A percentile compares a stretch with the other conserved stretches of the same genome.
Conservation (phyloP, 2,113 vertebrate species). For the Hypocryptadius cinnamomeus region DNA sequence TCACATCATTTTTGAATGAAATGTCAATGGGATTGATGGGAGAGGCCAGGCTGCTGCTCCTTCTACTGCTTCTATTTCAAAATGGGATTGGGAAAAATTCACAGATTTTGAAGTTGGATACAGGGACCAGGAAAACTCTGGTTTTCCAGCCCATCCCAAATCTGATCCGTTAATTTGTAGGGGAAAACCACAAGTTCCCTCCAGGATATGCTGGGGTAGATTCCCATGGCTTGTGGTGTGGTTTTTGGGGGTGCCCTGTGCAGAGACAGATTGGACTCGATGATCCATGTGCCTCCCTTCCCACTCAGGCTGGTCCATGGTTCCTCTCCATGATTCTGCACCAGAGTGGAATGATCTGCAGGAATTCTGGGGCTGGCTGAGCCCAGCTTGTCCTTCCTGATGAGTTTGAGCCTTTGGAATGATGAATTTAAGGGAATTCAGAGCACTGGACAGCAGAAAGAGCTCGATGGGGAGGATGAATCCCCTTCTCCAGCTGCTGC, state of each 20-base stretch:
- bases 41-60: neutral
- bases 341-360: neutral
- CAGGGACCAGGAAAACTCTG: neutral
- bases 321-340: neutral
- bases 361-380: neutral
- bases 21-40: fast-evolving
- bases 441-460: neutral
- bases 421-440: neutral
- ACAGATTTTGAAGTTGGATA: fast-evolving
- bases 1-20: fast-evolving
- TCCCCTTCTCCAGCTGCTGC: neutral
- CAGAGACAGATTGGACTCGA: neutral
- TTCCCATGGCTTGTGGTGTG: neutral
- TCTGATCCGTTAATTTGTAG: neutral
- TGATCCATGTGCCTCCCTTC: neutral
- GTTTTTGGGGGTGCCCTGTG: neutral
- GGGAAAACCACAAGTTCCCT: neutral
- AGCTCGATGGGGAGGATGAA: neutral
- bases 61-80: neutral
- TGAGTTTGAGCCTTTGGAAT: fast-evolving
- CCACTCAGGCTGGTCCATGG: neutral
- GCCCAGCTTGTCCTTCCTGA: neutral
- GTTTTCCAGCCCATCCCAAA: neutral
- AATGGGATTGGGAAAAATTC: neutral
- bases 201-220: neutral